A percentile compares a stretch with the other conserved stretches of the same genome.
phyloP scores from a whole-genome alignment of 2,797 vertebrate genomes.

The Alectoris magna region DNA sequence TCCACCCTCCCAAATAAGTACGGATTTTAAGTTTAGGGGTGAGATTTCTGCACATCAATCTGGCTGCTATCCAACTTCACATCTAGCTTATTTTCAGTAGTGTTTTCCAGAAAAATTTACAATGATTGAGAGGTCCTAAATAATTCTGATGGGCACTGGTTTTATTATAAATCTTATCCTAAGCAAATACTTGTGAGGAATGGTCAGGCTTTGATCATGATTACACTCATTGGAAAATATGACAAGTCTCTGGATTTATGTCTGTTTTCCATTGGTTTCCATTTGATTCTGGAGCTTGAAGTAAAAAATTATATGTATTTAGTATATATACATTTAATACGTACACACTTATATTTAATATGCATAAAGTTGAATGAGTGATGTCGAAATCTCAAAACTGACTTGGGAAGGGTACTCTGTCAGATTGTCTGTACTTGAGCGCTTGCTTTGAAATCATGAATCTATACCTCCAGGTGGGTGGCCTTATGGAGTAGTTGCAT shows the following conservation, averaged over 20 bases:
- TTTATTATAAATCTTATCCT: neutral
- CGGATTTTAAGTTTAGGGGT: neutral
- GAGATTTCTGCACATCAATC: neutral
- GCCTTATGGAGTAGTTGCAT: slow-evolving; percentile 13
- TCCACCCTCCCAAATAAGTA: neutral
- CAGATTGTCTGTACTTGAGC: neutral
- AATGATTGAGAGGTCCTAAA: neutral
- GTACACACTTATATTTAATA: neutral
- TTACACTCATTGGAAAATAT: neutral
- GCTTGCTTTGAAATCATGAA: slow-evolving; percentile 16
- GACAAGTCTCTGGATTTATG: neutral
- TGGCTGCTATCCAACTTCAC: neutral
- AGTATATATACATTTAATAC: neutral
- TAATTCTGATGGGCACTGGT: neutral
- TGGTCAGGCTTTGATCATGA: neutral
- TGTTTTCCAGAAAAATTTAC: neutral
- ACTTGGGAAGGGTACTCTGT: neutral
- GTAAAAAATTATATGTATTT: neutral
- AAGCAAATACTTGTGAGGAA: neutral
- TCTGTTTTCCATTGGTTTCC: neutral
- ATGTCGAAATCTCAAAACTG: neutral
- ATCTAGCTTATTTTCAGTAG: neutral
- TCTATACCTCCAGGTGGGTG: slow-evolving; percentile 5
- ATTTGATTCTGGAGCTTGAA: neutral
- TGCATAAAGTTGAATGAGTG: neutral